phyloP scores from a whole-genome alignment of 2,113 vertebrate genomes.

The Gila orcuttii region DNA sequence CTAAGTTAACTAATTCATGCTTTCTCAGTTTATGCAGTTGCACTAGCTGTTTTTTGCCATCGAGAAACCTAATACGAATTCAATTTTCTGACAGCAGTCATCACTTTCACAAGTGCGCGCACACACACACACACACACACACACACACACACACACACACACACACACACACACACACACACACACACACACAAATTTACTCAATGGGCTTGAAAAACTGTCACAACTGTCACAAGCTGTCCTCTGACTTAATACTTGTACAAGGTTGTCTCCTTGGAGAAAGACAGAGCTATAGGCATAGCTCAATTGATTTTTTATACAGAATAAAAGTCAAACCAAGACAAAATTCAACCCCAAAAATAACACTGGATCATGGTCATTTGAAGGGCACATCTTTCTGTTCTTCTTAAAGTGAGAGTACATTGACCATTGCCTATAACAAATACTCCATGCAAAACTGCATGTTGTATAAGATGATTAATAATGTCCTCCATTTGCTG shows the following conservation, averaged over 20 bases:
- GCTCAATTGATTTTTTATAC: constrained; percentile 25
- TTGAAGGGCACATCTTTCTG: not conserved
- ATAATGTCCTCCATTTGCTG: constrained; percentile 31
- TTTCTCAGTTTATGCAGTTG: not conserved
- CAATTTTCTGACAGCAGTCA: not conserved
- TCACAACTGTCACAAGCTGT: constrained; percentile 38
- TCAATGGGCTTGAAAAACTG: constrained; percentile 1
- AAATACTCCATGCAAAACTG: not conserved
- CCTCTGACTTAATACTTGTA: not conserved
- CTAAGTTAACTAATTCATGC: not conserved
- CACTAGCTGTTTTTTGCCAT: not conserved
- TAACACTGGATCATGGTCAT: constrained; percentile 20
- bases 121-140: not conserved
- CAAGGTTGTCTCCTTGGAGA: constrained; percentile 34
- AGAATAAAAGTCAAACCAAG: constrained; percentile 17
- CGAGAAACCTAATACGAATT: constrained; percentile 9
- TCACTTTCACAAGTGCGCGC: not conserved
- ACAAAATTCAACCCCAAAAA: not conserved
- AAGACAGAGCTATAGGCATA: constrained; percentile 9
- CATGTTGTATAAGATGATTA: constrained; percentile 6
- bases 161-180: not conserved
- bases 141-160: not conserved
- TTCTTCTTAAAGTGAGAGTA: not conserved
- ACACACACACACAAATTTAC: constrained; percentile 2
- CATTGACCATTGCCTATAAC: not conserved